Evolutionary conservation across 1,140 invertebrate genomes (phyloP).

Genomic region (Ips typographus): DNA sequence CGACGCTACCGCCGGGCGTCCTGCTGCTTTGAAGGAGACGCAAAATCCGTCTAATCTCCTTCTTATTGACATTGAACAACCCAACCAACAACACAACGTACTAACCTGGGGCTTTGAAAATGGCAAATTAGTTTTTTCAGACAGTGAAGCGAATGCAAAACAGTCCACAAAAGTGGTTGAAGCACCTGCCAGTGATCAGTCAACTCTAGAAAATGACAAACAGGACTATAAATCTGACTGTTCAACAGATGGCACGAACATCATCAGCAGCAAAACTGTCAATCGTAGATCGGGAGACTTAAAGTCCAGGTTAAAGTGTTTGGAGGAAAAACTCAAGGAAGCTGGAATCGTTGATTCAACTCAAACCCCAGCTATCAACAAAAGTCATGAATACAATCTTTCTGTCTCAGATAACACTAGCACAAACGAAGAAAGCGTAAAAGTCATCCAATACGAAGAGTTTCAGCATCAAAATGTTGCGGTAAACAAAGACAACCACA

Average conservation of each 20-base stretch:
- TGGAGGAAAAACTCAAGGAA: constrained; percentile 46
- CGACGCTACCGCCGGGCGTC: constrained; percentile 36
- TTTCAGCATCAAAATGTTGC: background rate
- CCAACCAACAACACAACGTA: constrained; percentile 5
- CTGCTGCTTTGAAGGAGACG: constrained; percentile 2
- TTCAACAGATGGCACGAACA: constrained; percentile 12
- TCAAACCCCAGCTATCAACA: background rate
- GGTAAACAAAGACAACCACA: background rate
- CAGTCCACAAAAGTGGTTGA: constrained; percentile 9
- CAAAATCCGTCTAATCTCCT: too few relatives aligned
- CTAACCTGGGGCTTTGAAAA: constrained; percentile 45
- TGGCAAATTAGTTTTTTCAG: constrained; percentile 44
- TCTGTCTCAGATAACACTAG: background rate
- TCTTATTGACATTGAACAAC: too few relatives aligned
- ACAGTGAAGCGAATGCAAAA: constrained; percentile 31
- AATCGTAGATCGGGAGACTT: constrained; percentile 38
- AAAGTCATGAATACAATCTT: background rate
- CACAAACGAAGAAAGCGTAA: background rate
- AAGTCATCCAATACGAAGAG: constrained; percentile 12
- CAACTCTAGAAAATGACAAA: too few relatives aligned
- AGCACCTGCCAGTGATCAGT: constrained; percentile 2
- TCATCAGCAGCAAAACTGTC: constrained; percentile 43
- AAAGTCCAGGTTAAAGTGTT: constrained; percentile 41
- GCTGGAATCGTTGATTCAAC: constrained; percentile 39
- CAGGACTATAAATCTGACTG: background rate